A percentile compares a stretch with the other conserved stretches of the same genome.
Conservation (phyloP, 2,888 invertebrate species). For the Temnothorax rugatulus region DNA sequence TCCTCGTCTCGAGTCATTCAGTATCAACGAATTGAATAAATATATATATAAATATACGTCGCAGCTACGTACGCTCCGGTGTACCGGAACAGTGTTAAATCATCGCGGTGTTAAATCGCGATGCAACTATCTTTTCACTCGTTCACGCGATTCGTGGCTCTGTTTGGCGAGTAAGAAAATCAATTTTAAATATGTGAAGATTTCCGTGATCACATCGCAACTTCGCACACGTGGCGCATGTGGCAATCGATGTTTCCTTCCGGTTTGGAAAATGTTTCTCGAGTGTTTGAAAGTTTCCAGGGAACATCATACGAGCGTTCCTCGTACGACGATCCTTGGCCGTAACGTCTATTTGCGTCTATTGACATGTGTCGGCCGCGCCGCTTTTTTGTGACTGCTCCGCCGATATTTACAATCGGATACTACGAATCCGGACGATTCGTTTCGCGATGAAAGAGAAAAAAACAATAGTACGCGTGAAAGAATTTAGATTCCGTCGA, state of each 20-base stretch:
- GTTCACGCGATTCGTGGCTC: background rate
- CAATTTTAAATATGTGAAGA: background rate
- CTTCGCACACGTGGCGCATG: background rate
- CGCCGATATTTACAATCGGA: background rate
- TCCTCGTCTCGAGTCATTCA: background rate
- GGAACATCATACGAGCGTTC: background rate
- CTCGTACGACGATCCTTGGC: background rate
- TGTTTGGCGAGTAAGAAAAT: background rate
- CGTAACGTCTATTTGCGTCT: background rate
- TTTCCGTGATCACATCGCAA: background rate
- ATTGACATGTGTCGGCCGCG: background rate
- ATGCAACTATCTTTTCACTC: background rate
- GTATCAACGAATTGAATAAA: background rate
- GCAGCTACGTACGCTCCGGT: too few species aligned
- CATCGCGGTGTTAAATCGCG: too few species aligned
- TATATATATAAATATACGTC: too few species aligned
- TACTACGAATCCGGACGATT: background rate
- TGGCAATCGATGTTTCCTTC: background rate
- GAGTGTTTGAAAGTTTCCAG: background rate
- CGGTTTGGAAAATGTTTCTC: background rate
- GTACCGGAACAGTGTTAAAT: too few species aligned
- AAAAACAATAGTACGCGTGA: background rate
- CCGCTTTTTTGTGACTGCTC: background rate
- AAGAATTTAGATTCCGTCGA: background rate
- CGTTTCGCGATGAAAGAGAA: background rate